Percentiles rank a stretch among this genome's conserved stretches.
These are phyloP conservation scores for Anser cygnoides DNA, from an alignment of 2,113 vertebrate genomes.

Conservation along the genomic window DNA sequence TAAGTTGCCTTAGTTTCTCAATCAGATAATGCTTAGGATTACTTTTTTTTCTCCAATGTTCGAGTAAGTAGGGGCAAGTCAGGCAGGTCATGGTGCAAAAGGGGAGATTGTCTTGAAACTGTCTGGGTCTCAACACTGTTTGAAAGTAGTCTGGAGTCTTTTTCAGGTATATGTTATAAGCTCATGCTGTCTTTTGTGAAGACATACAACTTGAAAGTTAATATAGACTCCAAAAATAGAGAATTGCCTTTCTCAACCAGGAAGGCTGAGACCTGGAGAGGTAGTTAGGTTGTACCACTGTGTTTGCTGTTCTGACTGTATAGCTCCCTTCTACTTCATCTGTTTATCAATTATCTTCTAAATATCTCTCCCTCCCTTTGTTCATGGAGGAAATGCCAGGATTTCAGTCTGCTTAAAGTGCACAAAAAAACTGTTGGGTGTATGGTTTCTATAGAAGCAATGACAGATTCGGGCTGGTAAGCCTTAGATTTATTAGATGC, in stretches of 20 bases:
- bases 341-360: background rate
- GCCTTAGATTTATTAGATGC: background rate
- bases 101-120: background rate
- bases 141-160: background rate
- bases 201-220: background rate
- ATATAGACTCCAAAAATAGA: background rate
- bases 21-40: background rate
- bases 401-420: background rate
- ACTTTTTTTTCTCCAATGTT: background rate
- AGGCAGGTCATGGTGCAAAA: background rate
- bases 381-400: background rate
- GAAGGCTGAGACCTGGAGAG: background rate
- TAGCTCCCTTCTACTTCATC: background rate
- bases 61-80: background rate
- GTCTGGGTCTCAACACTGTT: background rate
- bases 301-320: background rate
- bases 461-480: background rate
- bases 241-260: background rate
- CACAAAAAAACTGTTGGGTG: background rate
- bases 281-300: background rate
- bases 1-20: slow-evolving; percentile 27
- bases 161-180: background rate
- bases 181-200: background rate
- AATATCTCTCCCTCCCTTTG: fast-evolving
- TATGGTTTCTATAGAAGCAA: background rate